phyloP scores from a whole-genome alignment of 2,888 invertebrate genomes.

The Drosophila leonis region DNA sequence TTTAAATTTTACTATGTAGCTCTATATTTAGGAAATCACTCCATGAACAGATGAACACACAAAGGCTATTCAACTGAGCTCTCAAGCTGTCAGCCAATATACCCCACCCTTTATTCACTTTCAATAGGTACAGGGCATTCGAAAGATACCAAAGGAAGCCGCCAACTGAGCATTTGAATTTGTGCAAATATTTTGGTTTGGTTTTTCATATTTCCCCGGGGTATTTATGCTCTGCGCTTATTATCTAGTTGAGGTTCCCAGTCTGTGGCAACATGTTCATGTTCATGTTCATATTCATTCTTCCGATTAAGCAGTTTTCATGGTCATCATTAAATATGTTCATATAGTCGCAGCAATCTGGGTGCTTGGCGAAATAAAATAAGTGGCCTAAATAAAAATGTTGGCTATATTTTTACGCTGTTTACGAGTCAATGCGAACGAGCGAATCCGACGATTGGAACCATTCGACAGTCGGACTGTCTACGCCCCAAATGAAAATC shows the following conservation, averaged over 20 bases:
- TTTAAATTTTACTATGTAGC: background rate
- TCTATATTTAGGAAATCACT: background rate
- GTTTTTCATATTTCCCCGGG: slow-evolving; percentile 46
- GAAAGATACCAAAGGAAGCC: slow-evolving; percentile 22
- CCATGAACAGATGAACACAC: background rate
- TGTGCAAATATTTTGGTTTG: slow-evolving; percentile 59
- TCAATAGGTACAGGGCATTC: background rate
- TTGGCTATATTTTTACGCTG: slow-evolving; percentile 49
- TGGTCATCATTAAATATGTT: slow-evolving; percentile 75
- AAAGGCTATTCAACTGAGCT: background rate
- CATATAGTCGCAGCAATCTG: slow-evolving; percentile 55
- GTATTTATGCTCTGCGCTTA: slow-evolving; percentile 71
- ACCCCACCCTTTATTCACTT: background rate
- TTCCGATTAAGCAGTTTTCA: slow-evolving; percentile 81
- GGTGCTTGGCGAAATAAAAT: slow-evolving; percentile 55
- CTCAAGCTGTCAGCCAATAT: background rate
- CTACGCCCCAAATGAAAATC: slow-evolving; percentile 47
- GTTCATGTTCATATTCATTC: slow-evolving; percentile 77
- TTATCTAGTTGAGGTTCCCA: slow-evolving; percentile 51
- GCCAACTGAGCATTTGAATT: slow-evolving; percentile 61
- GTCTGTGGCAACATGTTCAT: slow-evolving; percentile 44
- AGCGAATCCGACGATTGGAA: slow-evolving; percentile 14
- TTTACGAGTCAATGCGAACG: slow-evolving; percentile 56
- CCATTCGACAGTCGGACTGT: slow-evolving; percentile 21
- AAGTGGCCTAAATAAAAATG: slow-evolving; percentile 70